Evolutionary conservation across 1,140 invertebrate genomes (phyloP), one percentile per base, ranked within the genome.

Genomic region (Brachionus plicatilis): DNA sequence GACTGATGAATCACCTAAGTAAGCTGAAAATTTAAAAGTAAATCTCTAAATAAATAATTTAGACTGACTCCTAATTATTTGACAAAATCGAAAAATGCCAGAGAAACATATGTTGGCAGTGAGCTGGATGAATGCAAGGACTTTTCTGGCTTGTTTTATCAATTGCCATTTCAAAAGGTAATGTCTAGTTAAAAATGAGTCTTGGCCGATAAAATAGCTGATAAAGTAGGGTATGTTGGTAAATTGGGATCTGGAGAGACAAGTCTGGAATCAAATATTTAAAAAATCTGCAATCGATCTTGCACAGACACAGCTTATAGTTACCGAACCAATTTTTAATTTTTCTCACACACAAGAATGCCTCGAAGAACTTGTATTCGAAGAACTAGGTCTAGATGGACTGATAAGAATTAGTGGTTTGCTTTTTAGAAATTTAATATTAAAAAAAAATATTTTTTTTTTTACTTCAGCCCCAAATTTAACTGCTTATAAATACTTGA

Each of bases 241-340:
- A n/a, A 68, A 83, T 56, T 83, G 82, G 82, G 60, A 83, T 14
- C 20, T 83, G 12, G 47, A 83, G 41, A 17, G 24, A 68, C 82
- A 83, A 83, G 20, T 83, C 14, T 83, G 82, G 82, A 50, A 70
- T 70, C 65, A 83, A 33, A 50, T 83, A 17, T 83, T 83, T 41
- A 70, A 70, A 47, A 47, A 37, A 43, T 80, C 11, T 29, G 50
- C 47, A 4, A 24, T 82, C 5, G 79, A 82, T 37, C 24, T 45
- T n/a, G 2, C 50, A 20, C 33, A 68, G 12, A 82, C 82, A 24
- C 82, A 84, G 43, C 47, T 84, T n/a, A 47, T 84, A 20, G 66
- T 84, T 7, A 84, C 82, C 0, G 82, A 84, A 24, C 82, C 82
- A 11, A 70, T 84, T 37, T 72, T 84, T 12, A 84, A 84, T 56